phyloP scores from a whole-genome alignment of 2,113 vertebrate species.

The Hypanus sabinus region DNA sequence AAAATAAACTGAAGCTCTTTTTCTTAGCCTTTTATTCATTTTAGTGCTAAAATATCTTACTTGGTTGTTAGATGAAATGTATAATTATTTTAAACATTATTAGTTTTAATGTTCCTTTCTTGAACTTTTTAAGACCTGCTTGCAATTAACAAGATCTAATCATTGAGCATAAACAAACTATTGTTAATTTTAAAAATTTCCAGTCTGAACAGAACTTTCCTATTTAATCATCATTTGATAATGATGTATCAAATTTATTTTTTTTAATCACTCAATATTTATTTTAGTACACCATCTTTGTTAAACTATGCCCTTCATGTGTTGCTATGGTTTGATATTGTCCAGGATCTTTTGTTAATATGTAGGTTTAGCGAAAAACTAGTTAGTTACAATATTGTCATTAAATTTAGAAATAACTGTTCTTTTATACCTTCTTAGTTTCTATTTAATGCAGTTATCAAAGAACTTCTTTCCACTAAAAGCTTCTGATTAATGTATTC shows the following conservation, averaged over 20 bases:
- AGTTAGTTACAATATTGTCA: not conserved
- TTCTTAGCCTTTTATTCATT: not conserved
- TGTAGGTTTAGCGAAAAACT: not conserved
- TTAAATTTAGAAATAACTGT: not conserved
- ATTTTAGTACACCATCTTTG: not conserved
- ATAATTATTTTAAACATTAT: not conserved
- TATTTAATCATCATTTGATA: not conserved
- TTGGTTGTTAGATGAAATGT: not conserved
- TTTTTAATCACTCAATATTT: not conserved
- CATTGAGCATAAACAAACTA: not conserved
- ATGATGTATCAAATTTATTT: not conserved
- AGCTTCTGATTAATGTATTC: constrained; percentile 37
- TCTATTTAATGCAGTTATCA: not conserved
- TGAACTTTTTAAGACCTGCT: not conserved
- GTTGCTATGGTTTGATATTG: not conserved
- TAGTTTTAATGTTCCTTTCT: not conserved
- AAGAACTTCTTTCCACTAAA: constrained; percentile 38
- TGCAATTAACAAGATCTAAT: not conserved
- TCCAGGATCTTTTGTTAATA: not conserved
- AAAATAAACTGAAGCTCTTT: not conserved
- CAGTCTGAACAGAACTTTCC: not conserved
- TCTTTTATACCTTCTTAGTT: not conserved
- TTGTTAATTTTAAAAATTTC: not conserved
- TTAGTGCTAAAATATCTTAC: not conserved
- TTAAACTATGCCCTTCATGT: not conserved